Evolutionary conservation across 2,113 vertebrate genomes (phyloP).

Genomic region (Podarcis muralis): DNA sequence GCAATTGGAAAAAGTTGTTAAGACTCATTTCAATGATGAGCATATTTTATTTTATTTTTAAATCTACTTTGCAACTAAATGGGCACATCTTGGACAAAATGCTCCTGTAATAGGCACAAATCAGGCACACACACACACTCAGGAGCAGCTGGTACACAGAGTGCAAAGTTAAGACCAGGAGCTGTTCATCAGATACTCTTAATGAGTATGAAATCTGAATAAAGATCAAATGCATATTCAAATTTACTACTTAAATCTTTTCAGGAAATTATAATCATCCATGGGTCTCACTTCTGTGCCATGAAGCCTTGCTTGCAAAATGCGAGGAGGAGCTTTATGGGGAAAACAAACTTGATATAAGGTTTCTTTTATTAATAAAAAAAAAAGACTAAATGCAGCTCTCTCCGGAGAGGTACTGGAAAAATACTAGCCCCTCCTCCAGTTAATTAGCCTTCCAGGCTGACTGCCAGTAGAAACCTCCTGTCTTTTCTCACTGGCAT

Average conservation of each 20-base stretch:
- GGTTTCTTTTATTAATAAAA: background rate
- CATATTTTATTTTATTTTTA: background rate
- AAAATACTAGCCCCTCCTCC: slow-evolving; percentile 19
- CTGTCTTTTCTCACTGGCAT: background rate
- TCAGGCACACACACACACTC: background rate
- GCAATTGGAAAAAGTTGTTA: too few relatives aligned
- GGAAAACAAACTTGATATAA: slow-evolving; percentile 4
- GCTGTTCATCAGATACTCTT: background rate
- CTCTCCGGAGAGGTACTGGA: slow-evolving; percentile 2
- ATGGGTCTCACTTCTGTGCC: background rate
- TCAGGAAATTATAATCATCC: background rate
- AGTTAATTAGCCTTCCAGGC: slow-evolving; percentile 44
- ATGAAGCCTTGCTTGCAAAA: background rate
- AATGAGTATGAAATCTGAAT: background rate
- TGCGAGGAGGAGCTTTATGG: background rate
- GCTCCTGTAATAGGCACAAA: background rate
- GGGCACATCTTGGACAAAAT: background rate
- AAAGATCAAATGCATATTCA: background rate
- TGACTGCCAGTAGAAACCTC: slow-evolving; percentile 11
- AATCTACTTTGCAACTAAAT: background rate
- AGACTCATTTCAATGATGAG: background rate
- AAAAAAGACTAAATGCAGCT: background rate
- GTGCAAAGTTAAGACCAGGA: background rate
- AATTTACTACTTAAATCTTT: background rate
- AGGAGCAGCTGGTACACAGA: background rate